A percentile compares a stretch with the other conserved stretches of the same genome.
phyloP scores from a whole-genome alignment of 2,797 vertebrate genomes.

The Sphaeramia orbicularis region DNA sequence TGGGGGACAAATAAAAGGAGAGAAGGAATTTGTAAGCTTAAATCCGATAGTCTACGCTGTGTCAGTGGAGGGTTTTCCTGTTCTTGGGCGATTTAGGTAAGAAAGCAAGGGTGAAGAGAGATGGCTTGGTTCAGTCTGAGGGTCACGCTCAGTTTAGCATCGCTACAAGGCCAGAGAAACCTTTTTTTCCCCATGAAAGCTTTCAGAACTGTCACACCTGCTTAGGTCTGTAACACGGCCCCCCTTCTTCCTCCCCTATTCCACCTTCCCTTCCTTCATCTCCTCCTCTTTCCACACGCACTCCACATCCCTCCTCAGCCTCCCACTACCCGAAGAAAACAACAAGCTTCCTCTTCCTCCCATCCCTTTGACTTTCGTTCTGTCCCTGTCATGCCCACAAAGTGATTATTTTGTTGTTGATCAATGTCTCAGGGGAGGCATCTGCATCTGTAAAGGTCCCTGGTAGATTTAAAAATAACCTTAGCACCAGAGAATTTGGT shows the following conservation, averaged over 20 bases:
- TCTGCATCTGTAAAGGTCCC: not conserved
- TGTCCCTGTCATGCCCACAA: conserved; percentile 1
- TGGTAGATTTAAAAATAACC: conserved; percentile 3
- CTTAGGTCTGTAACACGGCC: conserved; percentile 74
- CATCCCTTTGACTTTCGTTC: conserved; percentile 1
- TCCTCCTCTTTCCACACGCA: conserved; percentile 12
- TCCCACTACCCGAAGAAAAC: conserved; percentile 21
- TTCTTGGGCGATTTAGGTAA: conserved; percentile 39
- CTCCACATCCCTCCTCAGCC: conserved; percentile 7
- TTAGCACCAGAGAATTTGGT: not conserved
- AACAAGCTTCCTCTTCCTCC: conserved; percentile 28
- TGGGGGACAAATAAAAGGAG: conserved; percentile 35
- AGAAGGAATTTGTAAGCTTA: conserved; percentile 39
- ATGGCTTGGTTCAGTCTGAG: conserved; percentile 63
- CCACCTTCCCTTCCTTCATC: conserved; percentile 4
- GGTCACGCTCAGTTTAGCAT: conserved; percentile 81
- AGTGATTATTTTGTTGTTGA: conserved; percentile 17
- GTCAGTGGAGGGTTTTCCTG: conserved; percentile 54
- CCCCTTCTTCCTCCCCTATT: not conserved
- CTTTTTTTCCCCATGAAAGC: conserved; percentile 78
- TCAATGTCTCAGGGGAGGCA: conserved; percentile 9
- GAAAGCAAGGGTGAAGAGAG: conserved; percentile 33
- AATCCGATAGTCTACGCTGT: conserved; percentile 38
- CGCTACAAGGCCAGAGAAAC: conserved; percentile 72
- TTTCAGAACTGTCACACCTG: conserved; percentile 84